Evolutionary conservation across 2,888 invertebrate genomes (phyloP).

Genomic region (Nephrocerus scutellatus): DNA sequence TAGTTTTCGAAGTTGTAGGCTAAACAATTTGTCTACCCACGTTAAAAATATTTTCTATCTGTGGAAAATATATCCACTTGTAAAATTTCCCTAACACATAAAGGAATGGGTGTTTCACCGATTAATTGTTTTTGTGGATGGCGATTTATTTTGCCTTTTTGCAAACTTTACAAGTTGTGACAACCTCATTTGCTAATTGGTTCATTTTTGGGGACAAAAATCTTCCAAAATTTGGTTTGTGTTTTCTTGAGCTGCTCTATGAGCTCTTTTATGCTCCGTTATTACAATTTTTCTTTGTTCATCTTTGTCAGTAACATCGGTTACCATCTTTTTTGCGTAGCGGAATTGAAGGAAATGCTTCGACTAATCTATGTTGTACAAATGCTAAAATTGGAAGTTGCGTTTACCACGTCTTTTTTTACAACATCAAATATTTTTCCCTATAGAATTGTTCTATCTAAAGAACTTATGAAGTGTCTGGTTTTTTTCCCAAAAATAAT

Average conservation of each 20-base stretch:
- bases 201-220: background rate
- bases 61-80: background rate
- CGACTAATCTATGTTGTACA: slow-evolving; percentile 4
- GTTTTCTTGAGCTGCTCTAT: background rate
- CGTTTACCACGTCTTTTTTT: slow-evolving; percentile 1
- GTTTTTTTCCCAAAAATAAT: slow-evolving; percentile 2
- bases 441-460: background rate
- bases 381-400: slow-evolving; percentile 2
- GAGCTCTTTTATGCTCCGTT: no score
- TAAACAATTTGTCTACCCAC: no score
- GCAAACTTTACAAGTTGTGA: no score
- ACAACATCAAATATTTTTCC: no score
- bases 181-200: background rate
- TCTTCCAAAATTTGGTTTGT: background rate
- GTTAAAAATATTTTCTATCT: no score
- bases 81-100: no score
- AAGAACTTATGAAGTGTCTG: slow-evolving; percentile 1
- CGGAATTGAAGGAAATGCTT: slow-evolving; percentile 8
- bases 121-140: slow-evolving; percentile 1
- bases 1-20: no score
- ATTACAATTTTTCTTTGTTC: no score
- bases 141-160: no score
- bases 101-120: no score
- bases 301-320: no score
- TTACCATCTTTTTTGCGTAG: slow-evolving; percentile 4